Evolutionary conservation across 2,113 vertebrate genomes (phyloP).

Genomic region (Bettongia penicillata): DNA sequence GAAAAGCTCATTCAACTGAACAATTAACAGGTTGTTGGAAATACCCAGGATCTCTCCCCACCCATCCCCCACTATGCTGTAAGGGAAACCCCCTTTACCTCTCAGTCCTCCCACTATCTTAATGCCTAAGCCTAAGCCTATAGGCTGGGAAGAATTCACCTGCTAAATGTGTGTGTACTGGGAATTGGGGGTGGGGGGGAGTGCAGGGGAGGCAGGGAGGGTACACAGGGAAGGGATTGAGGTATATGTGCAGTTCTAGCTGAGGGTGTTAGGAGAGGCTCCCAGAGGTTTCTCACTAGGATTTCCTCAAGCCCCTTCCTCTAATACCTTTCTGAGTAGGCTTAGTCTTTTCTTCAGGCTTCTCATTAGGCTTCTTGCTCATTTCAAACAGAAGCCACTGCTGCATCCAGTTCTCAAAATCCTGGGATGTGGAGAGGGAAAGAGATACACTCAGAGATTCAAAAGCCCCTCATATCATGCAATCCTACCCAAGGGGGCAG

Average conservation of each 20-base stretch:
- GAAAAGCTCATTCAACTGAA: not conserved
- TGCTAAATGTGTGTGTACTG: not conserved
- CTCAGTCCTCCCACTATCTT: not conserved
- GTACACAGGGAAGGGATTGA: not conserved
- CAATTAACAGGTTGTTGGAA: not conserved
- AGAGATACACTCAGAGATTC: not conserved
- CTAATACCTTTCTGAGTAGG: slow-evolving; percentile 72
- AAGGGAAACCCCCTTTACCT: not conserved
- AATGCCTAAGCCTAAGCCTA: not conserved
- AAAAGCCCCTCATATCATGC: too few relatives aligned
- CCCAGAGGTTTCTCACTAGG: not conserved
- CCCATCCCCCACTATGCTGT: not conserved
- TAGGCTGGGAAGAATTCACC: not conserved
- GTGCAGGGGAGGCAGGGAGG: too few relatives aligned
- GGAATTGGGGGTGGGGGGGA: not conserved
- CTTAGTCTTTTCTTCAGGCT: not conserved
- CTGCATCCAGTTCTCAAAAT: slow-evolving; percentile 91
- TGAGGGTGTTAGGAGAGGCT: not conserved
- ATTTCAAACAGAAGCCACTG: slow-evolving; percentile 92
- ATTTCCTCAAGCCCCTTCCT: not conserved
- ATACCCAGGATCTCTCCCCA: not conserved
- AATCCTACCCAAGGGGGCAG: not conserved
- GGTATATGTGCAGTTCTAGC: accelerated
- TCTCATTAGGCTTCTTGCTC: slow-evolving; percentile 82
- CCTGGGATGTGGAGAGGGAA: slow-evolving; percentile 76